A percentile compares a stretch with the other conserved stretches of the same genome.
phyloP scores from a whole-genome alignment of 2,113 vertebrate species.

The Indri indri region DNA sequence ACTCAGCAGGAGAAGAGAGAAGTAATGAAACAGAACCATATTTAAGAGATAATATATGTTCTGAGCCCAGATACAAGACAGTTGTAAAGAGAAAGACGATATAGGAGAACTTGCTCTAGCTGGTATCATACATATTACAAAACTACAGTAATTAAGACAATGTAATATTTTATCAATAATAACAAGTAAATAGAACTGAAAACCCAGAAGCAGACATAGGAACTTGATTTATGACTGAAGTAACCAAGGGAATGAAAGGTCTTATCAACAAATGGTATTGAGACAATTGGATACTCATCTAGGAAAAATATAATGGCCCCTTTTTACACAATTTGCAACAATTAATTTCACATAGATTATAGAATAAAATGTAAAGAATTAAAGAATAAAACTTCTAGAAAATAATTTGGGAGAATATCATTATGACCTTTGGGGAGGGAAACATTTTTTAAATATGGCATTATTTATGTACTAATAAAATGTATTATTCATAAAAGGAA shows the following conservation, averaged over 20 bases:
- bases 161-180: background rate
- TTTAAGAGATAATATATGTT: background rate
- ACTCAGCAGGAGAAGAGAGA: background rate
- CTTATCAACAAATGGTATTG: background rate
- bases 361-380: background rate
- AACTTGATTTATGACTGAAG: background rate
- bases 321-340: background rate
- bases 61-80: background rate
- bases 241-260: background rate
- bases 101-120: background rate
- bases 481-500: background rate
- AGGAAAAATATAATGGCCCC: background rate
- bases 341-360: background rate
- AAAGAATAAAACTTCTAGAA: background rate
- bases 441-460: background rate
- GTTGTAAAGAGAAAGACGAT: background rate
- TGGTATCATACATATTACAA: background rate
- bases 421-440: background rate
- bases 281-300: background rate
- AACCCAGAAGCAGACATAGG: background rate
- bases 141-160: background rate
- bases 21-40: background rate
- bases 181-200: background rate
- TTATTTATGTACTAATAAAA: background rate
- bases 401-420: background rate